Evolutionary conservation across 2,888 invertebrate genomes (phyloP), one percentile per base, ranked within the genome.

Genomic region (Tridacna gigas): DNA sequence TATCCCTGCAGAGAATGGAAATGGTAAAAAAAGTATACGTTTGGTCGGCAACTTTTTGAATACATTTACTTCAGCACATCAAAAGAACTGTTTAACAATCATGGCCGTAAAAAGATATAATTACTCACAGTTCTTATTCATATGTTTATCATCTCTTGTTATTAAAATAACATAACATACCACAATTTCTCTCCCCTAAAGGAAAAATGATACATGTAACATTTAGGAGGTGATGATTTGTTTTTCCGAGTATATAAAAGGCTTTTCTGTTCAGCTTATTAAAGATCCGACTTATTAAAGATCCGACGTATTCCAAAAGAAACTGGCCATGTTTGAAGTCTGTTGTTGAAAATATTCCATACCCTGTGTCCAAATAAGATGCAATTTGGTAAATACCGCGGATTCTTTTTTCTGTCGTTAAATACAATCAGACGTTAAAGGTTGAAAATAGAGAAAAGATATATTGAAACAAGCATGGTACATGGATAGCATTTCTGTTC

Each of bases 271-370:
- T 71, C 28, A 15, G 25, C 37, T 18, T 37, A 3, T 28, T 37
- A 15, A 13, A 13, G 26, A 13, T 71, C 12, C 37, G 37, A 37
- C 37, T 45, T 26, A 71, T 71, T 15, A n/a, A 22, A 7, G 28
- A 15, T 22, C 71, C 71, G 13, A 71, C 71, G 28, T 71, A 71
- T 47, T 71, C 71, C 73, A 73, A 25, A 22, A 73, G 73, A 26
- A 73, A 73, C 11, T 73, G n/a, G 20, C 73, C 56, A 48, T 73
- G 18, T 73, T 15, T 51, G 51, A 73, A 73, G 22, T 25, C 73
- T 51, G 20, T 73, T n/a, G 73, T 73, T 12, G 73, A 47, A 51
- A 73, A 73, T n/a, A 73, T 20, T n/a, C 73, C 73, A 51, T n/a
- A 73, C n/a, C 73, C 73, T 73, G 51, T 60, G 37, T 37, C 37